Base-by-base conservation (phyloP, 2,888 invertebrate species). In the Synanthedon tipuliformis region DNA sequence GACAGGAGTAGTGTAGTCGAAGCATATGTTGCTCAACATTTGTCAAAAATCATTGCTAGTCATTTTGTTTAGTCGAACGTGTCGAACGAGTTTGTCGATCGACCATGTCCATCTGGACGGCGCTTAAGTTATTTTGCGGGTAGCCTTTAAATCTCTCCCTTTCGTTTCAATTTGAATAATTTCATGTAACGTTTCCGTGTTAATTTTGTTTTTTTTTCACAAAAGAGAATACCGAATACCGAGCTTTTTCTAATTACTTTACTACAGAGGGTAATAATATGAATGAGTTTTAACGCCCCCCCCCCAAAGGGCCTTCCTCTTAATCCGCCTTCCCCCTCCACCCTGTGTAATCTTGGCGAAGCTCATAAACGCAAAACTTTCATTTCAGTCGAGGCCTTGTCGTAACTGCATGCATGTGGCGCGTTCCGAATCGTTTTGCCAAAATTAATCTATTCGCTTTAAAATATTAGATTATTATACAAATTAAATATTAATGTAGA, bases 251-350 rank as follows among this genome's bases (percentile, higher is more conserved):
- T 56, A 56, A 56, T 56, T 56, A 34, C 34, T 34, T 34, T 34
- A 34, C 34, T 34, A 56, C 54, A 56, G 54, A 51, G 54, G 45
- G 56, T 56, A 56, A 56, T 56, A 56, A 56, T 56, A 54, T 56
- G 53, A 54, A 54, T 56, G 53, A 54, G 56, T 54, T 56, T 56
- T 51, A 56, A 53, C 56, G 52, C 56, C 54, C 56, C 50, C 56
- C 50, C 50, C 53, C 54, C 13, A 49, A 49, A 49, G 23, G 40
- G 52, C 27, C 40, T 41, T 50, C n/a, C 51, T 51, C 51, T 50
- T 34, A 34, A 34, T 34, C 34, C 34, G 34, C 34, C 34, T 34
- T 34, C 49, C 12, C 45, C 23, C 16, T 49, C 16, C 16, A n/a
- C 50, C 49, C 50, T 15, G 50, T 50, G 52, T 51, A 54, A 56